phyloP scores from a whole-genome alignment of 2,797 vertebrate species.

The Natrix natrix region DNA sequence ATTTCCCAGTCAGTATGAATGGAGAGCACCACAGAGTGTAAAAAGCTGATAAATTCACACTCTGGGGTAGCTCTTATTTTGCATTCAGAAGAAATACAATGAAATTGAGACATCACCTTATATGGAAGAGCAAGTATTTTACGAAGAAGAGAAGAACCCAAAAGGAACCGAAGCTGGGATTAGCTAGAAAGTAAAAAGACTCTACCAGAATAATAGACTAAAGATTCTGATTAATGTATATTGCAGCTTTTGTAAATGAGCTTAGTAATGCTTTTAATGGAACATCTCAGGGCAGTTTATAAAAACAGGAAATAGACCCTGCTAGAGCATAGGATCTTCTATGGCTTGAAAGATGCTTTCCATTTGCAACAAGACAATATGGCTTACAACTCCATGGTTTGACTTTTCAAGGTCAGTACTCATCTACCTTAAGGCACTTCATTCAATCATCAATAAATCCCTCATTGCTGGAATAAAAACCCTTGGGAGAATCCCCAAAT shows the following conservation, averaged over 20 bases:
- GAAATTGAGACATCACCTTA: neutral
- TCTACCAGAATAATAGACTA: neutral
- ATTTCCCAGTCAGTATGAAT: neutral
- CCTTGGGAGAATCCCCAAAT: neutral
- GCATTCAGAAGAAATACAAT: neutral
- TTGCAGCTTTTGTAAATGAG: neutral
- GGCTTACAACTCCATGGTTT: neutral
- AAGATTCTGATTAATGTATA: neutral
- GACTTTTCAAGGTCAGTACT: neutral
- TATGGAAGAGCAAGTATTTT: neutral
- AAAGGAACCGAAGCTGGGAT: neutral
- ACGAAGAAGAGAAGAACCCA: neutral
- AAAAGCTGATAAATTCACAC: neutral
- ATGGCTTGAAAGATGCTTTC: neutral
- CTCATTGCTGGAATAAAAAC: neutral
- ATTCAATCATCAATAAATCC: neutral
- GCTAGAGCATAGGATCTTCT: neutral
- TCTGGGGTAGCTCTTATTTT: slow-evolving; percentile 2
- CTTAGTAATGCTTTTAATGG: neutral
- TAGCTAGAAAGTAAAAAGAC: neutral
- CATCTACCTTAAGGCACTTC: neutral
- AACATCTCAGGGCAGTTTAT: neutral
- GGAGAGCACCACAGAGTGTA: neutral
- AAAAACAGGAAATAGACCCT: neutral
- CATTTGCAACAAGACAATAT: neutral